Evolutionary conservation across 2,888 invertebrate species (phyloP), one percentile per base, ranked within the genome.

Genomic region (Papilio demoleus): DNA sequence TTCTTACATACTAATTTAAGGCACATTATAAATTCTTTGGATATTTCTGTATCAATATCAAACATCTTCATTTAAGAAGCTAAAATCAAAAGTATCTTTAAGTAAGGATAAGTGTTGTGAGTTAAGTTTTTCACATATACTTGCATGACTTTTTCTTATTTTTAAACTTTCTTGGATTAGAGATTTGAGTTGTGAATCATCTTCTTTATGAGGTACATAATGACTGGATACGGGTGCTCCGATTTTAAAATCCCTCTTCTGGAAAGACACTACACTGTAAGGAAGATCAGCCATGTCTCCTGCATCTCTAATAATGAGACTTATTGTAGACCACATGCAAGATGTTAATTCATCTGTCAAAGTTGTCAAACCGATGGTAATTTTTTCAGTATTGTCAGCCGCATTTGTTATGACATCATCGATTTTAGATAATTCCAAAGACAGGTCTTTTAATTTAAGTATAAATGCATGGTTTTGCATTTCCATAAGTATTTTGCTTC

Each of bases 401-500:
- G 88, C 92, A 72, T 84, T 87, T 8, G 74, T 77, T 27, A 93
- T 87, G 61, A 90, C 85, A 24, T 87, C 88, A 59, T 83, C 75
- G 67, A 93, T 93, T 78, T 90, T 93, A 2, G 81, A 76, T 72
- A 92, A 87, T 73, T 93, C 93, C 38, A 79, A 81, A 71, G 87
- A 87, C 42, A 93, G 82, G 75, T 92, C 91, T 73, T 87, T 83
- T 1, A 93, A 80, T 74, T 92, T 93, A 50, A 90, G 75, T 40
- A 89, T 81, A 79, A 90, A 91, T 22, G 86, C 79, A 74, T 93
- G 92, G 60, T 87, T 83, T n/a, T 86, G 84, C 50, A 89, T 79
- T 75, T 92, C 90, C 67, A 80, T 79, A 50, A 94, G 79, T 69
- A 94, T 87, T 75, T 85, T 89, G 73, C 90, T 93, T 73, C 94